Base-by-base conservation (phyloP, 2,888 invertebrate species). In the Cheilosia vernalis region DNA sequence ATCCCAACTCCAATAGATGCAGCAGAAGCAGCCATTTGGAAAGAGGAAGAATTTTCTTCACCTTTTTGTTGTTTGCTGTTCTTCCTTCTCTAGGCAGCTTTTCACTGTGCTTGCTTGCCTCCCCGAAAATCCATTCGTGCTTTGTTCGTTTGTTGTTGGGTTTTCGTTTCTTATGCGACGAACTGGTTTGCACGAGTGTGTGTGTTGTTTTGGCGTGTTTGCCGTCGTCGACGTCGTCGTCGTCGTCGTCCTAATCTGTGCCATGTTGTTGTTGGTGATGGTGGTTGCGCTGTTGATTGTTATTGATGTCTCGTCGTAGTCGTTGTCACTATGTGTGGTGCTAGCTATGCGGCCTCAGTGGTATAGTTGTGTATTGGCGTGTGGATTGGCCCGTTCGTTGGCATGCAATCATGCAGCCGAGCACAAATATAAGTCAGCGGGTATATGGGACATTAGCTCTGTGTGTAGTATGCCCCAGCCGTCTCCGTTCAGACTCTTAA, bases 391-490 rank as follows among this genome's bases (percentile, higher is more conserved):
- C 60, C 53, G 67, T 70, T 73, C 53, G 72, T 69, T 76, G 63
- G 85, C 76, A 85, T 85, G 87, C 84, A 81, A 85, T 81, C 81
- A 87, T 81, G 85, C 87, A 87, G 84, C 72, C 80, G 66, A 81
- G 84, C 80, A 76, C 87, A 85, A 85, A 89, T 88, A 87, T 88
- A 88, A 88, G 88, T 89, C 88, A 89, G 73, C 88, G 87, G 88
- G 88, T 89, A 88, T 89, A 87, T 89, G 87, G 88, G 87, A 82
- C 88, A 79, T 33, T 81, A 53, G 47, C 61, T 69, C 40, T 76
- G 37, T 44, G 51, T 21, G 24, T 51, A 9, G 21, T 21, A 13
- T 53, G n/a, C 69, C 37, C 49, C 55, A 56, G 80, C 40, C 80
- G 67, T 74, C 78, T 73, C 51, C 60, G 51, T 70, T 77, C 60